A percentile compares a stretch with the other conserved stretches of the same genome.
phyloP scores from a whole-genome alignment of 2,888 invertebrate species.

The Catotricha subobsoleta region DNA sequence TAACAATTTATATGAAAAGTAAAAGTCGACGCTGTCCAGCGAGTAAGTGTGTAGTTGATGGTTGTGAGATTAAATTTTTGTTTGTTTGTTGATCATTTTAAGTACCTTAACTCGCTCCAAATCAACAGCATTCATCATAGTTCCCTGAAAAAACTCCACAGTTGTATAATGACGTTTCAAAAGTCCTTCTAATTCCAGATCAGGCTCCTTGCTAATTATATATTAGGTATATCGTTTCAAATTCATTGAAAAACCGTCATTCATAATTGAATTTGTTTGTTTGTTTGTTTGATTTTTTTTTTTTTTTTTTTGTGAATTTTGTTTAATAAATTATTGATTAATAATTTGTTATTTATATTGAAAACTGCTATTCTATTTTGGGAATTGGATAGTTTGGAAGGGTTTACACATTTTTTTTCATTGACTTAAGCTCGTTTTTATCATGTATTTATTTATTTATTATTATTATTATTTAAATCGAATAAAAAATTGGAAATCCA shows the following conservation, averaged over 20 bases:
- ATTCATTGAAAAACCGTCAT: background rate
- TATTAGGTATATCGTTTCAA: background rate
- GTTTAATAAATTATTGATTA: background rate
- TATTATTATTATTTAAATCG: background rate
- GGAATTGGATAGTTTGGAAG: background rate
- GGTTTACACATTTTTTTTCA: background rate
- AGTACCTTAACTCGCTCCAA: conserved; percentile 99
- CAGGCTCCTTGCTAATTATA: conserved; percentile 86
- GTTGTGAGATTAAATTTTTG: too few relatives aligned
- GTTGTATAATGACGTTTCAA: conserved; percentile 99
- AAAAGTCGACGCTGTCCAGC: conserved; percentile 4
- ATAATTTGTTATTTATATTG: background rate
- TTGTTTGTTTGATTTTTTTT: background rate
- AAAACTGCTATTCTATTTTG: background rate
- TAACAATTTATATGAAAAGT: too few relatives aligned
- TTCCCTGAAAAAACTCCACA: conserved; percentile 99
- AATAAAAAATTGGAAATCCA: background rate
- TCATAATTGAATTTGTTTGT: background rate
- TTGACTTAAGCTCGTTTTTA: background rate
- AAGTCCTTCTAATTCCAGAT: conserved; percentile 98
- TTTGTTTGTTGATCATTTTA: too few relatives aligned
- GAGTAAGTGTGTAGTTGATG: conserved; percentile 1
- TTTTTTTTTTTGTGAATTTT: background rate
- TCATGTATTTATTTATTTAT: background rate
- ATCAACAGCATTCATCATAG: conserved; percentile 99